phyloP scores from a whole-genome alignment of 1,140 invertebrate genomes.

The Probaryconus sp. region DNA sequence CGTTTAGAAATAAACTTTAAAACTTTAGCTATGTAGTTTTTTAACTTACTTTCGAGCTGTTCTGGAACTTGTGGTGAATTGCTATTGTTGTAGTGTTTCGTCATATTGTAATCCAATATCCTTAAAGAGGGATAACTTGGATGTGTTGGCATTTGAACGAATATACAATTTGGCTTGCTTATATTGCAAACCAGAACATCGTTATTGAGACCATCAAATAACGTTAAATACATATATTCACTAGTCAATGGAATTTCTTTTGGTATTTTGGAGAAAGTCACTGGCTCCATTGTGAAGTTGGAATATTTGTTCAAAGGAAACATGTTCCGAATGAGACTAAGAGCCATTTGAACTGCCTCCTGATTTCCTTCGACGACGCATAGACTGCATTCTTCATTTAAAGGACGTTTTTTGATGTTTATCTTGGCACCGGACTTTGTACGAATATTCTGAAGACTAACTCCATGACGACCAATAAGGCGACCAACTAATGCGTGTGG shows the following conservation, averaged over 20 bases:
- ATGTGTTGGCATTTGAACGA: constrained; percentile 95
- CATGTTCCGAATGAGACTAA: constrained; percentile 89
- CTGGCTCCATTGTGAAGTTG: constrained; percentile 87
- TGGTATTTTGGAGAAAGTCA: constrained; percentile 77
- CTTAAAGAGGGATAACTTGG: constrained; percentile 91
- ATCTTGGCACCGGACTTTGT: constrained; percentile 87
- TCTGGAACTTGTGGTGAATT: constrained; percentile 83
- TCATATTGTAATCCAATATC: constrained; percentile 86
- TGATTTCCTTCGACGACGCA: constrained; percentile 90
- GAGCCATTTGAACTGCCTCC: constrained; percentile 86
- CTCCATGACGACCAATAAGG: constrained; percentile 91
- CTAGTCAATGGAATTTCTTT: constrained; percentile 61
- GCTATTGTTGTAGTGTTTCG: constrained; percentile 81
- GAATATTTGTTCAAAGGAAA: constrained; percentile 89
- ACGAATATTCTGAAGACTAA: constrained; percentile 90
- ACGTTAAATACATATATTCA: constrained; percentile 82
- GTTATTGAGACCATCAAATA: constrained; percentile 94
- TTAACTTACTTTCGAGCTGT: constrained; percentile 80
- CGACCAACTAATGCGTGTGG: constrained; percentile 88
- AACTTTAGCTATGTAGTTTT: constrained; percentile 1
- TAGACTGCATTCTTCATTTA: constrained; percentile 84
- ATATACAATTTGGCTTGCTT: constrained; percentile 90
- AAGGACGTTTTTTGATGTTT: constrained; percentile 86
- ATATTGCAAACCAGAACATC: constrained; percentile 93
- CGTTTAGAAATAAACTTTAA: no score